Conservation (phyloP, 2,113 vertebrate species). For the Notarius quadriscutis region DNA sequence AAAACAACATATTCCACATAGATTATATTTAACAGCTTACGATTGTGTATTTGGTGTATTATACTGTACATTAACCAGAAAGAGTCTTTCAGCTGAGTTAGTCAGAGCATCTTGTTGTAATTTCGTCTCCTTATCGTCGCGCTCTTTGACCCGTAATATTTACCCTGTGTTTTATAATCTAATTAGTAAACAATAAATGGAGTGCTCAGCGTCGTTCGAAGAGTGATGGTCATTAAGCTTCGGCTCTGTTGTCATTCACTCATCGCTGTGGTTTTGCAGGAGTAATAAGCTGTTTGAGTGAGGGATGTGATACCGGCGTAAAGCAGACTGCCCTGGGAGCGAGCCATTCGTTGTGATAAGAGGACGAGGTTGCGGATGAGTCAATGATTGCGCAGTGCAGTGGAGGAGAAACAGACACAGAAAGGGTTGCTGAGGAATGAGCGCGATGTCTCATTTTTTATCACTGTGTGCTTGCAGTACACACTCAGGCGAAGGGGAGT, state of each 20-base stretch:
- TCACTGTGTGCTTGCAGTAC: slow-evolving; percentile 38
- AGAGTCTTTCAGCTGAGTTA: background rate
- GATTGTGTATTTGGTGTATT: background rate
- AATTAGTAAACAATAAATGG: slow-evolving; percentile 29
- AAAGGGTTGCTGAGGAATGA: slow-evolving; percentile 32
- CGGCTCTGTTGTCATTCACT: slow-evolving; percentile 35
- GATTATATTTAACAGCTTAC: background rate
- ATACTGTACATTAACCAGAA: background rate
- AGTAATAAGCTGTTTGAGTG: slow-evolving; percentile 33
- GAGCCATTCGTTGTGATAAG: slow-evolving; percentile 49
- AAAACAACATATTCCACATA: background rate
- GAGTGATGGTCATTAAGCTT: background rate
- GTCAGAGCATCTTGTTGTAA: slow-evolving; percentile 9
- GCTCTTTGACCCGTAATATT: slow-evolving; percentile 4
- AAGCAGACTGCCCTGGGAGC: slow-evolving; percentile 32
- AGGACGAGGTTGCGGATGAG: slow-evolving; percentile 34
- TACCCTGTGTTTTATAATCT: slow-evolving; percentile 7
- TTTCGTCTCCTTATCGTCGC: background rate
- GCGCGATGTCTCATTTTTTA: slow-evolving; percentile 38
- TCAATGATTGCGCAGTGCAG: slow-evolving; percentile 29
- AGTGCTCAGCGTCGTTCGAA: slow-evolving; percentile 11
- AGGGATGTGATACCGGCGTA: slow-evolving; percentile 24
- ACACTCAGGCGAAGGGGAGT: background rate
- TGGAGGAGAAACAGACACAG: slow-evolving; percentile 40
- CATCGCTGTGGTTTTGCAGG: slow-evolving; percentile 22